These are phyloP conservation scores for Liodrosophila aerea DNA, from an alignment of 2,888 invertebrate species.

Conservation along the genomic window DNA sequence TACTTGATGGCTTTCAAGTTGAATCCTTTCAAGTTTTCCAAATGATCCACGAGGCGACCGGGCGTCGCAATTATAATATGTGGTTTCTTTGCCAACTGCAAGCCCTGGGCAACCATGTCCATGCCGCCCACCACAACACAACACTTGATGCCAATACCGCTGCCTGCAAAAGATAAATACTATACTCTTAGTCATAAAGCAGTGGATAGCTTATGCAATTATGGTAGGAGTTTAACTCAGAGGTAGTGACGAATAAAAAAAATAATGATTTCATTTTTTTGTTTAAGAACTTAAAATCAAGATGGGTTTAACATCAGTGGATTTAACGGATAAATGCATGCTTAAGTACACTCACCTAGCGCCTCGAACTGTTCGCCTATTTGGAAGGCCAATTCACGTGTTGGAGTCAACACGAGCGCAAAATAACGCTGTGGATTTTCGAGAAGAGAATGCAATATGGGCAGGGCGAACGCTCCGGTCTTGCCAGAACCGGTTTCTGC, in stretches of 20 bases:
- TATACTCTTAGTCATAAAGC: neutral
- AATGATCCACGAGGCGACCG: conserved; percentile 96
- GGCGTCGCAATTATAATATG: conserved; percentile 99
- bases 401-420: conserved; percentile 96
- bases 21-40: conserved; percentile 99
- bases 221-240: conserved; percentile 58
- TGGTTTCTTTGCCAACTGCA: conserved; percentile 96
- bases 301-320: conserved; percentile 73
- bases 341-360: conserved; percentile 89
- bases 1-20: conserved; percentile 93
- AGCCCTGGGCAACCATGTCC: conserved; percentile 97
- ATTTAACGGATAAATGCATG: too few relatives aligned
- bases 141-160: conserved; percentile 96
- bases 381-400: conserved; percentile 98
- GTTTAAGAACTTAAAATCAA: conserved; percentile 64
- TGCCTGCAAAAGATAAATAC: conserved; percentile 83
- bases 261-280: conserved; percentile 73
- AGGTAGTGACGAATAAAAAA: conserved; percentile 81
- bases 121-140: conserved; percentile 99
- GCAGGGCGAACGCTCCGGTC: conserved; percentile 98
- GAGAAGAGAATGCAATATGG: conserved; percentile 94
- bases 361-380: conserved; percentile 99
- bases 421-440: conserved; percentile 97
- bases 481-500: conserved; percentile 93
- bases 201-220: neutral